Conservation (phyloP, 2,888 invertebrate genomes). For the Suillia variegata region DNA sequence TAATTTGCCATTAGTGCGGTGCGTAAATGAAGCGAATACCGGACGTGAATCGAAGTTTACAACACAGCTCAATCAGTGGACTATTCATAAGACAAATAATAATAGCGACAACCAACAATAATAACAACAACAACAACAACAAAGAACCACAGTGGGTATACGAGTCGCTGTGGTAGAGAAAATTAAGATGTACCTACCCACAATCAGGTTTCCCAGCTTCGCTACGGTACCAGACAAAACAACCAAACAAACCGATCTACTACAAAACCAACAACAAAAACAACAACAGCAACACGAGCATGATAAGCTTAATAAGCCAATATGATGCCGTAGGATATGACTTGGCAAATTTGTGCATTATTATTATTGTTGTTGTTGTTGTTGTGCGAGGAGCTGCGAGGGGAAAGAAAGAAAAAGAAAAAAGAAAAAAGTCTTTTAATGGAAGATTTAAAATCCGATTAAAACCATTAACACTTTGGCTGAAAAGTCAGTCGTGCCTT, state of each 20-base stretch:
- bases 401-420: too few relatives aligned
- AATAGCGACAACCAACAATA: too few relatives aligned
- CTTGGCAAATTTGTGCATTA: constrained; percentile 49
- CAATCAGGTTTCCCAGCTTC: constrained; percentile 20
- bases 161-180: constrained; percentile 3
- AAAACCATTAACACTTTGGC: constrained; percentile 50
- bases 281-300: background rate
- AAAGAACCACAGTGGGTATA: too few relatives aligned
- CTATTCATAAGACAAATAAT: constrained; percentile 36
- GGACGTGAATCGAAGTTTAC: constrained; percentile 50
- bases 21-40: constrained; percentile 37
- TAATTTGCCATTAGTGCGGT: constrained; percentile 18
- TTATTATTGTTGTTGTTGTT: too few relatives aligned
- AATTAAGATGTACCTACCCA: constrained; percentile 20
- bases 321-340: constrained; percentile 51
- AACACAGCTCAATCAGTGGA: constrained; percentile 43
- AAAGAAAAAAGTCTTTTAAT: constrained; percentile 19
- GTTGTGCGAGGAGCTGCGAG: too few relatives aligned
- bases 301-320: constrained; percentile 43
- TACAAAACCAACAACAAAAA: constrained; percentile 1
- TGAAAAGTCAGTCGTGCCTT: background rate
- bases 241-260: constrained; percentile 18
- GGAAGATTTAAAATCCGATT: constrained; percentile 47
- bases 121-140: constrained; percentile 12
- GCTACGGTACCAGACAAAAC: background rate